Percentiles rank a stretch among this genome's conserved stretches.
These are phyloP conservation scores for Nettapus auritus DNA, from an alignment of 2,113 vertebrate species.

Conservation along the genomic window DNA sequence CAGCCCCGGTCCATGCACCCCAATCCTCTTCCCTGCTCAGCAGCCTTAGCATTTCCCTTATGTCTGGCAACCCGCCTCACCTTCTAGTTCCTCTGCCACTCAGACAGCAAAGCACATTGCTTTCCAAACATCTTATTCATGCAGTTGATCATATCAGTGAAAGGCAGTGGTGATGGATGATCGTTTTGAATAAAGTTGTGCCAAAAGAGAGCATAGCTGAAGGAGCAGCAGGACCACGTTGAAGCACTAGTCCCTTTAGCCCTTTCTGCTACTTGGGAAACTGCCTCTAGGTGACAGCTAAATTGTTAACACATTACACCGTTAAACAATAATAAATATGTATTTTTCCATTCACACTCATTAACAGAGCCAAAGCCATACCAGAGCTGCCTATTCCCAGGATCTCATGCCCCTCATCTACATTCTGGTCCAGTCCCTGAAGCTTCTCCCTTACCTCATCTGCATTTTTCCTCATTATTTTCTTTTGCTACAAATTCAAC, in stretches of 20 bases:
- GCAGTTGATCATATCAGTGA: not conserved
- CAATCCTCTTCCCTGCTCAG: not conserved
- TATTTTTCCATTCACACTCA: not conserved
- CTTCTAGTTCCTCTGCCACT: not conserved
- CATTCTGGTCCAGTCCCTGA: not conserved
- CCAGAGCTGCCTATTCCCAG: not conserved
- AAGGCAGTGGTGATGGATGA: not conserved
- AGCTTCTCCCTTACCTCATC: constrained; percentile 8
- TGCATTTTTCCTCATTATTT: constrained; percentile 49
- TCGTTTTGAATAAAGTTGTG: not conserved
- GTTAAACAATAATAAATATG: constrained; percentile 8
- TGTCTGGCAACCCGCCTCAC: not conserved
- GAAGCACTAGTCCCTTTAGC: not conserved
- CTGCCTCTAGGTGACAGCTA: not conserved
- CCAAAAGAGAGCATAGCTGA: not conserved
- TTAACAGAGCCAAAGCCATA: not conserved
- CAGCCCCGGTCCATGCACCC: not conserved
- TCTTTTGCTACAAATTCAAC: constrained; percentile 13
- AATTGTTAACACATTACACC: not conserved
- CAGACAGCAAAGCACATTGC: not conserved
- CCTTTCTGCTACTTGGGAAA: not conserved
- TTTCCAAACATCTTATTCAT: not conserved
- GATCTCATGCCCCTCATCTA: not conserved
- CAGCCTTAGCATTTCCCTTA: not conserved
- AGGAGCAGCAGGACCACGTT: not conserved